phyloP scores from a whole-genome alignment of 2,113 vertebrate species.

The Antechinus stuartii region DNA sequence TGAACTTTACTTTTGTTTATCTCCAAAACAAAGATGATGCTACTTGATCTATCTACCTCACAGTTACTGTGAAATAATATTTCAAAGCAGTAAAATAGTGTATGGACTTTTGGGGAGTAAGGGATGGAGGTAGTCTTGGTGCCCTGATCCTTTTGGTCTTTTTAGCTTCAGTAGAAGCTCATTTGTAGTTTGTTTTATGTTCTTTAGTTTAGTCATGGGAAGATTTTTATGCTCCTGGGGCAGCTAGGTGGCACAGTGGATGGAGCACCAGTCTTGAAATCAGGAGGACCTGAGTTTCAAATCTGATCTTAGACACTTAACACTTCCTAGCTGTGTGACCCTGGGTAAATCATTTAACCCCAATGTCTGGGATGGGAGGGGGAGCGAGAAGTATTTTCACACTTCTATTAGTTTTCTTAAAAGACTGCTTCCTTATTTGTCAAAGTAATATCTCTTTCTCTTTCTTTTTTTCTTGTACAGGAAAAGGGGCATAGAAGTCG shows the following conservation, averaged over 20 bases:
- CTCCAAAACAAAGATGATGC: background rate
- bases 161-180: background rate
- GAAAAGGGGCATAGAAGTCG: conserved; percentile 97
- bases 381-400: no score
- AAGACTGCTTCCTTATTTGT: background rate
- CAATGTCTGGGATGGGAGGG: no score
- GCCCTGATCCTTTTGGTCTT: background rate
- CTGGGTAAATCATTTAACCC: no score
- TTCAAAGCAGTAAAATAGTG: background rate
- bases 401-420: background rate
- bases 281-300: no score
- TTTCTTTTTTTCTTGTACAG: conserved; percentile 84
- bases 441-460: conserved; percentile 65
- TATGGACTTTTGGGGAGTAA: background rate
- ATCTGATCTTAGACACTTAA: no score
- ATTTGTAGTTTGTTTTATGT: background rate
- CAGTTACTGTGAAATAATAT: background rate
- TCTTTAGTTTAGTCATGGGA: background rate
- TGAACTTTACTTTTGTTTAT: background rate
- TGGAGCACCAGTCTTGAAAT: no score
- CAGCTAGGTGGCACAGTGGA: no score
- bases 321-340: no score
- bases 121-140: background rate
- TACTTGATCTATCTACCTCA: background rate
- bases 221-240: background rate